Evolutionary conservation across 2,113 vertebrate species (phyloP).

Genomic region (Odobenus rosmarus): DNA sequence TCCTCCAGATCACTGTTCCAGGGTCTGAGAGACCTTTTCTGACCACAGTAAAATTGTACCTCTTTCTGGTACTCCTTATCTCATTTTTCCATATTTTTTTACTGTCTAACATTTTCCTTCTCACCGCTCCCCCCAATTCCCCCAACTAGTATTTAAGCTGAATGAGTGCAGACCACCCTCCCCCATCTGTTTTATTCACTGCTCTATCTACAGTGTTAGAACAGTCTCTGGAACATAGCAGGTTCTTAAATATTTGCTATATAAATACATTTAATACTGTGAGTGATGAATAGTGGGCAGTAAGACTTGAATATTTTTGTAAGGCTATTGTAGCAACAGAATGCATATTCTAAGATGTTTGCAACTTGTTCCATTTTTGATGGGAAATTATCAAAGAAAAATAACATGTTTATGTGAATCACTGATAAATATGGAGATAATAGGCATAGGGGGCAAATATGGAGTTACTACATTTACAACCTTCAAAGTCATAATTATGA

Average conservation of each 20-base stretch:
- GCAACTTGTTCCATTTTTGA: neutral
- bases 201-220: neutral
- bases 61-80: neutral
- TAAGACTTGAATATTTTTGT: neutral
- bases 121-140: accelerated
- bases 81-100: neutral
- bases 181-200: neutral
- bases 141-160: neutral
- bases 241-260: neutral
- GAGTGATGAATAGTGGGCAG: neutral
- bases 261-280: neutral
- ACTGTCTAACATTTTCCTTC: neutral
- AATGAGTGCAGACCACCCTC: neutral
- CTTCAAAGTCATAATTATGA: neutral
- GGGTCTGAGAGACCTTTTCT: neutral
- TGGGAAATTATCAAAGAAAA: neutral
- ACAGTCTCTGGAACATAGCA: neutral
- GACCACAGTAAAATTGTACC: neutral
- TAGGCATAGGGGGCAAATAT: neutral
- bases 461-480: neutral
- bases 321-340: neutral
- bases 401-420: neutral
- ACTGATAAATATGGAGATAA: neutral
- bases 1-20: neutral
- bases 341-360: neutral